phyloP scores from a whole-genome alignment of 2,797 vertebrate genomes.

The Menidia menidia region DNA sequence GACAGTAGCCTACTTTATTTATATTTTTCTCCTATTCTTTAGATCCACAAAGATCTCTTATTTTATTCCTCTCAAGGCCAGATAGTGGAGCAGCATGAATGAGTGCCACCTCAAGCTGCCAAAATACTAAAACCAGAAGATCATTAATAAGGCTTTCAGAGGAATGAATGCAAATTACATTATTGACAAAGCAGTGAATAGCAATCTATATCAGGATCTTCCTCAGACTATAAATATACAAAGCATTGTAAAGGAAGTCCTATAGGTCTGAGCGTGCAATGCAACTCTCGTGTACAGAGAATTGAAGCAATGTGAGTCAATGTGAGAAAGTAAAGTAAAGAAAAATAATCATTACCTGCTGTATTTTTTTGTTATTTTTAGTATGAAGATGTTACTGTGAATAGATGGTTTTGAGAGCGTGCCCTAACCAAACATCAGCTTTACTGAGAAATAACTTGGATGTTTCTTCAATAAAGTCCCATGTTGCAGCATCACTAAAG shows the following conservation, averaged over 20 bases:
- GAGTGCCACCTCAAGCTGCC: conserved; percentile 17
- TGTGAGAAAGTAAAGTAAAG: too few relatives aligned
- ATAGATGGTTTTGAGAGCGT: not conserved
- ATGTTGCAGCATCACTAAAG: not conserved
- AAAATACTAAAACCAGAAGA: conserved; percentile 31
- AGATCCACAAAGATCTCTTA: not conserved
- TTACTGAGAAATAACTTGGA: not conserved
- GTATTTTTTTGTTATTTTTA: too few relatives aligned
- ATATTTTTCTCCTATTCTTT: not conserved
- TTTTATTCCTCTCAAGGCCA: conserved; percentile 4
- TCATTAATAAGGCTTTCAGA: conserved; percentile 27
- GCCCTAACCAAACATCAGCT: conserved; percentile 6
- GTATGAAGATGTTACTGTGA: not conserved
- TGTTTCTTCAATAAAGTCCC: not conserved
- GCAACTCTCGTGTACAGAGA: conserved; percentile 2
- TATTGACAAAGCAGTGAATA: conserved; percentile 38
- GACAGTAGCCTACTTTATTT: conserved; percentile 25
- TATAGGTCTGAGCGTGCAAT: not conserved
- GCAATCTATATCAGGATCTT: conserved; percentile 27
- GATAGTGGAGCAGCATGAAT: conserved; percentile 31
- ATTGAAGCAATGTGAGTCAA: too few relatives aligned
- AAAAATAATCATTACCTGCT: too few relatives aligned
- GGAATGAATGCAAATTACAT: conserved; percentile 14
- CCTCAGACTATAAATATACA: conserved; percentile 14
- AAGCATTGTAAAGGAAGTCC: not conserved